phyloP scores from a whole-genome alignment of 2,888 invertebrate genomes.

The Psylliodes chrysocephalus region DNA sequence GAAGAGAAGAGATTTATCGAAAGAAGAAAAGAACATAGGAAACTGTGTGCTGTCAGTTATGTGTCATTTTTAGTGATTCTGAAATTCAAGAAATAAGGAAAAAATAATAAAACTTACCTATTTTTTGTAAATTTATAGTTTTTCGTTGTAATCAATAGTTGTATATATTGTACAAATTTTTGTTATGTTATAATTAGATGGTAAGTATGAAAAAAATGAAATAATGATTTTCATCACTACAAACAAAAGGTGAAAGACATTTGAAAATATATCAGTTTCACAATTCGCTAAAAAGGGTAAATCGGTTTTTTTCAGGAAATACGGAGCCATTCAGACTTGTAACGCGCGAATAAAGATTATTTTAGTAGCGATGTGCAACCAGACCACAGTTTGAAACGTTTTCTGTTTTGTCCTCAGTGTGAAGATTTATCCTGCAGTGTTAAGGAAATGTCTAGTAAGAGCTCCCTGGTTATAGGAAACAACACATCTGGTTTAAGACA shows the following conservation, averaged over 20 bases:
- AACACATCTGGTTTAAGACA: conserved; percentile 73
- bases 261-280: conserved; percentile 47
- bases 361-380: conserved; percentile 32
- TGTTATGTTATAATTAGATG: conserved; percentile 60
- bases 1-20: not conserved
- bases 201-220: conserved; percentile 51
- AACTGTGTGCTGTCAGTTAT: conserved; percentile 34
- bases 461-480: conserved; percentile 62
- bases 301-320: conserved; percentile 34
- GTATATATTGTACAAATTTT: conserved; percentile 56
- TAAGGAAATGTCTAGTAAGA: conserved; percentile 61
- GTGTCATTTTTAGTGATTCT: conserved; percentile 61
- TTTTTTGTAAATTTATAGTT: conserved; percentile 60
- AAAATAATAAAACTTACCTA: conserved; percentile 53
- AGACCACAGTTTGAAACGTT: conserved; percentile 34
- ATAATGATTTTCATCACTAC: conserved; percentile 46
- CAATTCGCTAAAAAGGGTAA: conserved; percentile 35
- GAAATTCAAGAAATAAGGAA: conserved; percentile 57
- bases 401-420: conserved; percentile 43
- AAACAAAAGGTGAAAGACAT: conserved; percentile 58
- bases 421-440: conserved; percentile 44
- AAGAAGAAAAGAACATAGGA: not conserved
- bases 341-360: conserved; percentile 34
- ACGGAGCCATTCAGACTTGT: conserved; percentile 22
- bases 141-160: conserved; percentile 51